A percentile compares a stretch with the other conserved stretches of the same genome.
Evolutionary conservation across 2,797 vertebrate species (phyloP).

Genomic region (Lepilemur ruficaudatus): DNA sequence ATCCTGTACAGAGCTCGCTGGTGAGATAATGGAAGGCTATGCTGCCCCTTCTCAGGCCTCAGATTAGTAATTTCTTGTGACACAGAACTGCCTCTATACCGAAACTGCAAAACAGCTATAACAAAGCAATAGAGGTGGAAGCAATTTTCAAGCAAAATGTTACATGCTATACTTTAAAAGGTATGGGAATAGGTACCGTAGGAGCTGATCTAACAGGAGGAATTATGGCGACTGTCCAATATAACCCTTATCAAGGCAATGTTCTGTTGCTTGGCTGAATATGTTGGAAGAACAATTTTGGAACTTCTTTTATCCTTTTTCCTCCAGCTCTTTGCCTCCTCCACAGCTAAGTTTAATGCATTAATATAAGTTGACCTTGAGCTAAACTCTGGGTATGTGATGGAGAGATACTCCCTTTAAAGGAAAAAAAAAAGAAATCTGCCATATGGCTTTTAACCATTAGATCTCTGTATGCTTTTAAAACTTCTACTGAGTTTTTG

Average conservation of each 20-base stretch:
- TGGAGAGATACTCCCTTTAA: constrained; percentile 75
- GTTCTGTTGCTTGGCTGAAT: constrained; percentile 78
- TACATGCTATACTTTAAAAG: constrained; percentile 66
- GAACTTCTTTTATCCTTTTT: constrained; percentile 86
- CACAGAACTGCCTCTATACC: constrained; percentile 62
- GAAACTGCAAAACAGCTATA: constrained; percentile 65
- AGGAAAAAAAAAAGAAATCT: constrained; percentile 43
- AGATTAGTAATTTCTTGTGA: constrained; percentile 76
- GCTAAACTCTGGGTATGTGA: constrained; percentile 79
- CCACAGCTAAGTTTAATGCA: constrained; percentile 76
- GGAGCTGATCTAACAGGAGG: constrained; percentile 76
- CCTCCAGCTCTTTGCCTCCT: constrained; percentile 79
- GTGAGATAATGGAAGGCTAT: constrained; percentile 78
- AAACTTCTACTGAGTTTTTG: constrained; percentile 48
- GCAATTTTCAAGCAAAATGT: constrained; percentile 70
- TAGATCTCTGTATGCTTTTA: constrained; percentile 74
- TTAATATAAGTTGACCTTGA: constrained; percentile 82
- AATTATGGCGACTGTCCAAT: constrained; percentile 81
- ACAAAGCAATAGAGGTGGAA: constrained; percentile 67
- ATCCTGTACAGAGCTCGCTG: constrained; percentile 76
- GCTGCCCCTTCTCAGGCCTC: constrained; percentile 68
- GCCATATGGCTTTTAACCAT: constrained; percentile 79
- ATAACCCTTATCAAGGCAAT: constrained; percentile 78
- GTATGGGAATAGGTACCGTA: constrained; percentile 73
- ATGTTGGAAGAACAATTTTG: constrained; percentile 78